Evolutionary conservation across 2,888 invertebrate genomes (phyloP).

Genomic region (Limnephilus rhombicus): DNA sequence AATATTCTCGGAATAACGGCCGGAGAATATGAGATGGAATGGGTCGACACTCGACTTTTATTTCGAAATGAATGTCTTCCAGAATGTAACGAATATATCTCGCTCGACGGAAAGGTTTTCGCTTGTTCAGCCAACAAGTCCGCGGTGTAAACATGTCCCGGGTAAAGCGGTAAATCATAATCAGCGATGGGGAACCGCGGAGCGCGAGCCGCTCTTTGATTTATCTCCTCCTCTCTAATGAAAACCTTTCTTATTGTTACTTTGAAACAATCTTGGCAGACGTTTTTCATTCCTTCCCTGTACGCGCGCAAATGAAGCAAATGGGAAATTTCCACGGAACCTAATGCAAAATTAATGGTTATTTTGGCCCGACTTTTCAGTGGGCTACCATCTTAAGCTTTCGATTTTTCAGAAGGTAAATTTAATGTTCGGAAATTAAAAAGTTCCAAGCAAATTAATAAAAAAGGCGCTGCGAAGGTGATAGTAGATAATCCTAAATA

Average conservation of each 20-base stretch:
- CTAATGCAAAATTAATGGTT: background rate
- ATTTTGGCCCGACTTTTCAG: background rate
- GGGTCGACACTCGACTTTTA: conserved; percentile 23
- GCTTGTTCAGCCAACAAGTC: conserved; percentile 19
- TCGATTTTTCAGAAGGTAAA: background rate
- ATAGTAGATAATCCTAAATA: no score
- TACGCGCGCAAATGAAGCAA: background rate
- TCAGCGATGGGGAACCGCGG: conserved; percentile 63
- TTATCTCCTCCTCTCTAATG: conserved; percentile 61
- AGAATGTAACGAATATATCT: conserved; percentile 32
- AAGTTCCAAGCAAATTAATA: background rate
- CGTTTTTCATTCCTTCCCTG: conserved; percentile 35
- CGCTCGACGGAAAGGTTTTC: background rate
- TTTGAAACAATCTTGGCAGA: conserved; percentile 55
- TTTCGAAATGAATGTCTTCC: conserved; percentile 40
- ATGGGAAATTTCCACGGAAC: background rate
- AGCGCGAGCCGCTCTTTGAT: conserved; percentile 60
- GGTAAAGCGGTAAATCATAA: conserved; percentile 63
- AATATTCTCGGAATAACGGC: conserved; percentile 34
- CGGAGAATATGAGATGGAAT: conserved; percentile 23
- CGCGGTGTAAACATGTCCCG: conserved; percentile 55
- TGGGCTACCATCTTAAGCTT: background rate
- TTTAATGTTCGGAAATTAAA: background rate
- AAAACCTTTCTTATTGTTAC: conserved; percentile 61
- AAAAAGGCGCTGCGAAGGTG: background rate